Evolutionary conservation across 2,797 vertebrate species (phyloP).

Genomic region (Furcifer pardalis): DNA sequence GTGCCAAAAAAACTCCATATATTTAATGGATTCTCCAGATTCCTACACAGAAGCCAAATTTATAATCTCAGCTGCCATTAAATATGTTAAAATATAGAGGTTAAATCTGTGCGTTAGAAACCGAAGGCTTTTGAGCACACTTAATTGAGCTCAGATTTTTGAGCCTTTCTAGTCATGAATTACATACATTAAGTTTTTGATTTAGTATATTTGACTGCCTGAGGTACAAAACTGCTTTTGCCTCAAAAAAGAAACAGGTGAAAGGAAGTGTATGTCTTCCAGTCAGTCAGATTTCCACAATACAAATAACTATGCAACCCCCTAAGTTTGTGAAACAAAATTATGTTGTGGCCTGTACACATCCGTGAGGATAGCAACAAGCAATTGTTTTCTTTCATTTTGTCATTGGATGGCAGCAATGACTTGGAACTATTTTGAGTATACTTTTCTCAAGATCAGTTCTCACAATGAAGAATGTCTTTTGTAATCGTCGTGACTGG

Average conservation of each 20-base stretch:
- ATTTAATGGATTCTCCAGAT: conserved; percentile 14
- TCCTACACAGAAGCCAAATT: not conserved
- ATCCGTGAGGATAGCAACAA: not conserved
- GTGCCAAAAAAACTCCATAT: conserved; percentile 41
- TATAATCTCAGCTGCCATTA: not conserved
- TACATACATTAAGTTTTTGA: conserved; percentile 1
- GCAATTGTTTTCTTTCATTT: not conserved
- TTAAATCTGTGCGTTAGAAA: not conserved
- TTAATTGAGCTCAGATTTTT: not conserved
- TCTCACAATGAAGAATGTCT: not conserved
- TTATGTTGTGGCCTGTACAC: conserved; percentile 44
- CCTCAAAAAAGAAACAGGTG: conserved; percentile 53
- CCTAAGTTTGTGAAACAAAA: conserved; percentile 49
- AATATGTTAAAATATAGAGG: not conserved
- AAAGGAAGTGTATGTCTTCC: conserved; percentile 51
- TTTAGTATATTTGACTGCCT: conserved; percentile 31
- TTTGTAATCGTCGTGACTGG: not conserved
- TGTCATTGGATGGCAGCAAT: not conserved
- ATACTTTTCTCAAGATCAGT: not conserved
- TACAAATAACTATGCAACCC: conserved; percentile 74
- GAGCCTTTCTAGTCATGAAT: conserved; percentile 8
- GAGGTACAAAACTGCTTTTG: conserved; percentile 15
- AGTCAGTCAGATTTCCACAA: conserved; percentile 38
- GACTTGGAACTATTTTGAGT: not conserved
- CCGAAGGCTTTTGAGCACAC: not conserved